phyloP scores from a whole-genome alignment of 2,797 vertebrate species.

The Hydrolagus colliei region DNA sequence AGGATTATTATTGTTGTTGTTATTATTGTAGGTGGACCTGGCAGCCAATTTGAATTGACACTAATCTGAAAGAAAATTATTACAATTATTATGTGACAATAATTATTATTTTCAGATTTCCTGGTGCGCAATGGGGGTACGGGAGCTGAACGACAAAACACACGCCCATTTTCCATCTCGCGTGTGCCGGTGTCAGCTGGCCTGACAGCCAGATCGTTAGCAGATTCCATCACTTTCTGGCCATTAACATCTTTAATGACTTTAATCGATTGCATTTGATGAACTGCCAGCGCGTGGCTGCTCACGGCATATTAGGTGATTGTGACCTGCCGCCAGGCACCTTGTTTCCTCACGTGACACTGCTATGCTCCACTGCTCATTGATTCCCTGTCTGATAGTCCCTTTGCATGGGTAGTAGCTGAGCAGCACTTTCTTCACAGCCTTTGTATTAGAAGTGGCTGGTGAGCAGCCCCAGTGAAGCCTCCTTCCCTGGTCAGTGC shows the following conservation, averaged over 20 bases:
- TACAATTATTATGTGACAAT: too few species aligned
- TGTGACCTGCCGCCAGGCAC: neutral
- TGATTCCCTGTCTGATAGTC: neutral
- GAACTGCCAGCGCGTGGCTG: neutral
- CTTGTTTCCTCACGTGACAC: too few species aligned
- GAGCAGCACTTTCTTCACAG: neutral
- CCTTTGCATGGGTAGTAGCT: neutral
- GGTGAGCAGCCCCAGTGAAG: neutral
- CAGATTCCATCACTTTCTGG: conserved; percentile 22
- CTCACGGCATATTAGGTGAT: neutral
- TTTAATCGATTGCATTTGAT: conserved; percentile 26
- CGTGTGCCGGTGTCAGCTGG: neutral
- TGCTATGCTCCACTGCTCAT: neutral
- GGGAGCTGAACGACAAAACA: neutral
- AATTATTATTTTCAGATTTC: too few species aligned
- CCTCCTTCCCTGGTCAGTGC: neutral
- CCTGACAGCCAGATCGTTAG: conserved; percentile 14
- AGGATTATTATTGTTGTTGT: too few species aligned
- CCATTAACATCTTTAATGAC: conserved; percentile 23
- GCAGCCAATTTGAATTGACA: too few species aligned
- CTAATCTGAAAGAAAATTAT: too few species aligned
- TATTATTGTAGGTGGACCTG: too few species aligned
- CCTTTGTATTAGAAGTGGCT: neutral
- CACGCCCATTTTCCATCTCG: neutral
- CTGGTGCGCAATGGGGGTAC: too few species aligned